Percentiles rank a stretch among this genome's conserved stretches.
Conservation (phyloP, 2,888 invertebrate species). For the Perizoma affinitatum region DNA sequence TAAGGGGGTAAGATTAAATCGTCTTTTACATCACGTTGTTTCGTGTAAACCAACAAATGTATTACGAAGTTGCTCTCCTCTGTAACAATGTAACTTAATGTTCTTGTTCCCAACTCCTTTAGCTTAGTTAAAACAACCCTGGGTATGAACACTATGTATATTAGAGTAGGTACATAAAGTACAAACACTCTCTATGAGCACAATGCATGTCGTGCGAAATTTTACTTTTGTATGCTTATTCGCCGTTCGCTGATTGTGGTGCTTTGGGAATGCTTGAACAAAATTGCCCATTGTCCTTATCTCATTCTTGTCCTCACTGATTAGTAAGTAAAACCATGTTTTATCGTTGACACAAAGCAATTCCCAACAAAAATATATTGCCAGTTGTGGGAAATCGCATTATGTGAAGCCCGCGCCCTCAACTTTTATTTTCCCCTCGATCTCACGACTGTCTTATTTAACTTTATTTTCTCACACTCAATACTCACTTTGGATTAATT, state of each 20-base stretch:
- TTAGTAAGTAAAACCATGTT: conserved; percentile 69
- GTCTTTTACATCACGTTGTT: conserved; percentile 5
- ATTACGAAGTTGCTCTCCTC: conserved; percentile 26
- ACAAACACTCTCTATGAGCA: conserved; percentile 19
- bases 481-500: conserved; percentile 64
- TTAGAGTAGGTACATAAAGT: conserved; percentile 9
- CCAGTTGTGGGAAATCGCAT: conserved; percentile 69
- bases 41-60: conserved; percentile 21
- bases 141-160: conserved; percentile 14
- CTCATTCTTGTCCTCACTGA: conserved; percentile 67
- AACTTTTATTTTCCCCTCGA: conserved; percentile 58
- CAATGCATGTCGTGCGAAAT: conserved; percentile 59
- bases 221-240: conserved; percentile 48
- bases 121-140: conserved; percentile 49
- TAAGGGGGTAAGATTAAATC: no score
- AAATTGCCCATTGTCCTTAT: conserved; percentile 72
- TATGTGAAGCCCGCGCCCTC: conserved; percentile 51
- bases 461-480: conserved; percentile 70
- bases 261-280: conserved; percentile 60
- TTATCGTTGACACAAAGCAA: conserved; percentile 70
- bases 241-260: conserved; percentile 54
- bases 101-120: conserved; percentile 38
- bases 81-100: conserved; percentile 40
- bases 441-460: conserved; percentile 70
- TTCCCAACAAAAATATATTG: conserved; percentile 66